Percentiles rank a stretch among this genome's conserved stretches.
These are phyloP conservation scores for Metopia argyrocephala DNA, from an alignment of 2,888 invertebrate species.

Conservation along the genomic window DNA sequence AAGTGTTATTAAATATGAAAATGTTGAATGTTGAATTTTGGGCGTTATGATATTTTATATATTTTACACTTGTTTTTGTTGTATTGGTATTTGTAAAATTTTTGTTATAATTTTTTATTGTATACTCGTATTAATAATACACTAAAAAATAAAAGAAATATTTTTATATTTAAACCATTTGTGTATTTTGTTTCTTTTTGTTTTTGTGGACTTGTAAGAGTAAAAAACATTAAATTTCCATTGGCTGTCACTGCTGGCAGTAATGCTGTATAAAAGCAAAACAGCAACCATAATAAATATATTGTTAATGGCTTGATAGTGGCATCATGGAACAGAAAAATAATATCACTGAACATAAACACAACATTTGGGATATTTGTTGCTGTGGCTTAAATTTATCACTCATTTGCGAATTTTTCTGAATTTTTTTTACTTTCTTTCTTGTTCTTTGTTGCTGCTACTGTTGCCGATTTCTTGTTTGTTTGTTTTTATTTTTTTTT, in stretches of 20 bases:
- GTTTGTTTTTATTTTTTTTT: conserved; percentile 15
- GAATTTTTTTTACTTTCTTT: conserved; percentile 31
- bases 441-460: conserved; percentile 25
- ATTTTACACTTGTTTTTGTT: not conserved
- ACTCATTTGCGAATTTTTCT: conserved; percentile 48
- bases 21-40: conserved; percentile 36
- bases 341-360: conserved; percentile 35
- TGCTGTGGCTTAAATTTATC: conserved; percentile 54
- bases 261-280: not conserved
- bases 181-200: not conserved
- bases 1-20: conserved; percentile 45
- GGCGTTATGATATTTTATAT: conserved; percentile 25
- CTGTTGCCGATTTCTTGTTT: conserved; percentile 39
- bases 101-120: conserved; percentile 20
- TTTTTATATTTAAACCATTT: conserved; percentile 10
- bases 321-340: conserved; percentile 6
- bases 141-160: conserved; percentile 15
- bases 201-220: not conserved
- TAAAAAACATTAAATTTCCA: not conserved
- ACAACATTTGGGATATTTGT: conserved; percentile 30
- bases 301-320: conserved; percentile 28
- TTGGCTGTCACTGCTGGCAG: not conserved
- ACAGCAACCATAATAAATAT: conserved; percentile 11
- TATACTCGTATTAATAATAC: conserved; percentile 38
- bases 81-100: not conserved